Conservation (phyloP, 2,113 vertebrate genomes). For the Chionomys nivalis region DNA sequence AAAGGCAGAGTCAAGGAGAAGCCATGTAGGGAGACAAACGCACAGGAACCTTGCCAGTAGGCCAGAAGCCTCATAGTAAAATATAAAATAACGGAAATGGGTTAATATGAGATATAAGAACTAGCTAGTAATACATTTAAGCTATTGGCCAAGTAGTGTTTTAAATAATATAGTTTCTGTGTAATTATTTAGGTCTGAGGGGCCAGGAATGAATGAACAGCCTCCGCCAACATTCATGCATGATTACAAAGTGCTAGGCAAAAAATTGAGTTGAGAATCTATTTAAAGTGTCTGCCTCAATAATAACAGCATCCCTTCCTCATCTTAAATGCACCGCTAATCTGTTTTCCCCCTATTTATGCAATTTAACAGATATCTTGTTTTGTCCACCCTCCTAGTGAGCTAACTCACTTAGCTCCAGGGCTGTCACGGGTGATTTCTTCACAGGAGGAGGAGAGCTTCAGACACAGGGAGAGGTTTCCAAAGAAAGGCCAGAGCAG, state of each 20-base stretch:
- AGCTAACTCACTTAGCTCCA: conserved; percentile 61
- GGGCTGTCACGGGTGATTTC: conserved; percentile 51
- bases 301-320: neutral
- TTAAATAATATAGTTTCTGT: too few relatives aligned
- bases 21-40: too few relatives aligned
- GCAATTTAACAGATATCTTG: neutral
- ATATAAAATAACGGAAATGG: too few relatives aligned
- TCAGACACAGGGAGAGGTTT: neutral
- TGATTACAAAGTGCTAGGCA: neutral
- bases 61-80: too few relatives aligned
- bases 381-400: conserved; percentile 19
- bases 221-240: neutral
- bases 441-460: conserved; percentile 38
- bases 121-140: too few relatives aligned
- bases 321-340: conserved; percentile 54
- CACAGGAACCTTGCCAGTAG: too few relatives aligned
- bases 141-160: too few relatives aligned
- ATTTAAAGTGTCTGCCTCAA: neutral
- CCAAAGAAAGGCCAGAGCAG: neutral
- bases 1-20: too few relatives aligned
- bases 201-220: too few relatives aligned
- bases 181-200: too few relatives aligned
- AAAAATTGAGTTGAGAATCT: neutral
- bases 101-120: too few relatives aligned
- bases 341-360: conserved; percentile 48